Evolutionary conservation across 2,888 invertebrate species (phyloP).

Genomic region (Panorpa germanica): DNA sequence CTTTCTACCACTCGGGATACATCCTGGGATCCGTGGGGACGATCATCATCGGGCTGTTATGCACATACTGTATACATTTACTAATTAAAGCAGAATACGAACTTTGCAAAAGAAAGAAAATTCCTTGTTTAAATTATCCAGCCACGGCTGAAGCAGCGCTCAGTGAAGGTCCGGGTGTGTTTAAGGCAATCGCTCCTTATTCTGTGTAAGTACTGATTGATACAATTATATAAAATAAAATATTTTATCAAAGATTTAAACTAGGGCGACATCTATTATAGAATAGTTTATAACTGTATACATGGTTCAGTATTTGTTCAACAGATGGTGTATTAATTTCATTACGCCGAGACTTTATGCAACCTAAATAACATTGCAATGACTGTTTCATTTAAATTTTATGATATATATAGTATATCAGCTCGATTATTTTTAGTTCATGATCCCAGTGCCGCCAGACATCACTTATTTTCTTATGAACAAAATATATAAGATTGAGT

Average conservation of each 20-base stretch:
- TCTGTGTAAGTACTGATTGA: slow-evolving; percentile 38
- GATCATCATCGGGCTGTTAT: slow-evolving; percentile 66
- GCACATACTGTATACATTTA: slow-evolving; percentile 87
- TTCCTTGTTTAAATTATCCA: slow-evolving; percentile 59
- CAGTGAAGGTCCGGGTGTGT: slow-evolving; percentile 49
- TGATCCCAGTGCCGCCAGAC: no score
- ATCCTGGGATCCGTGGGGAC: slow-evolving; percentile 62
- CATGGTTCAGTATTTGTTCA: no score
- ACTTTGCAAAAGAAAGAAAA: slow-evolving; percentile 33
- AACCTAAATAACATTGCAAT: no score
- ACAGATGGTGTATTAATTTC: no score
- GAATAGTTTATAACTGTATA: no score
- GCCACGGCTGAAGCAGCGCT: slow-evolving; percentile 63
- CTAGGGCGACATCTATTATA: no score
- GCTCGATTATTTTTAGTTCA: no score
- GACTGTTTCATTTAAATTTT: no score
- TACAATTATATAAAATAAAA: background rate
- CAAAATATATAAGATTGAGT: no score
- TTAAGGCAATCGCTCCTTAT: slow-evolving; percentile 40
- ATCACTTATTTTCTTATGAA: no score
- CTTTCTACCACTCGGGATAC: slow-evolving; percentile 42
- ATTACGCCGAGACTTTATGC: no score
- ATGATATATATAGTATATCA: no score
- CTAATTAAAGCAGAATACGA: slow-evolving; percentile 40
- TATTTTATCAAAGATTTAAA: background rate